These are phyloP conservation scores for Microplitis deprimator DNA, from an alignment of 2,888 invertebrate species.

Conservation along the genomic window DNA sequence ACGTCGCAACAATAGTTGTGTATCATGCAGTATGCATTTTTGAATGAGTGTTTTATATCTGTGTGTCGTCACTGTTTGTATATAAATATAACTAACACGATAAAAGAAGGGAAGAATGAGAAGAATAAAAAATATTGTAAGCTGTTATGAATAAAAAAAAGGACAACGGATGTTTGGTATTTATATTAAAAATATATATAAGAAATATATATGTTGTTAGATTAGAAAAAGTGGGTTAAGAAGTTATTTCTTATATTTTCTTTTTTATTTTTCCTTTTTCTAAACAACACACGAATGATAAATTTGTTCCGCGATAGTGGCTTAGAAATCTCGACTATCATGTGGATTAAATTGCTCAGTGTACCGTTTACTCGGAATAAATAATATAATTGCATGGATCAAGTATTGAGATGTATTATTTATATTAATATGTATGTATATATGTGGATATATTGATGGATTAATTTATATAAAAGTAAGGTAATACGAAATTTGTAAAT, in stretches of 20 bases:
- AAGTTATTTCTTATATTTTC: constrained; percentile 17
- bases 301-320: constrained; percentile 20
- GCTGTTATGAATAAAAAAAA: background rate
- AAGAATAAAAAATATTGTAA: background rate
- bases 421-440: background rate
- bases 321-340: constrained; percentile 38
- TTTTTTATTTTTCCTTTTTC: constrained; percentile 12
- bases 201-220: constrained; percentile 11
- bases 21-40: constrained; percentile 24
- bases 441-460: background rate
- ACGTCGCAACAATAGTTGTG: constrained; percentile 30
- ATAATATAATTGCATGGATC: constrained; percentile 15
- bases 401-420: constrained; percentile 7
- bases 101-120: constrained; percentile 7
- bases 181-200: background rate
- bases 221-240: constrained; percentile 37
- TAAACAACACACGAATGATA: constrained; percentile 11
- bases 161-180: background rate
- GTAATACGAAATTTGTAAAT: background rate
- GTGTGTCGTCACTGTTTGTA: background rate
- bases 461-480: background rate
- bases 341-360: constrained; percentile 31
- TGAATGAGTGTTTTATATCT: background rate
- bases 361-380: constrained; percentile 17
- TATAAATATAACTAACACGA: constrained; percentile 13